phyloP scores from a whole-genome alignment of 2,888 invertebrate species.

The Dichetophora obliterata region DNA sequence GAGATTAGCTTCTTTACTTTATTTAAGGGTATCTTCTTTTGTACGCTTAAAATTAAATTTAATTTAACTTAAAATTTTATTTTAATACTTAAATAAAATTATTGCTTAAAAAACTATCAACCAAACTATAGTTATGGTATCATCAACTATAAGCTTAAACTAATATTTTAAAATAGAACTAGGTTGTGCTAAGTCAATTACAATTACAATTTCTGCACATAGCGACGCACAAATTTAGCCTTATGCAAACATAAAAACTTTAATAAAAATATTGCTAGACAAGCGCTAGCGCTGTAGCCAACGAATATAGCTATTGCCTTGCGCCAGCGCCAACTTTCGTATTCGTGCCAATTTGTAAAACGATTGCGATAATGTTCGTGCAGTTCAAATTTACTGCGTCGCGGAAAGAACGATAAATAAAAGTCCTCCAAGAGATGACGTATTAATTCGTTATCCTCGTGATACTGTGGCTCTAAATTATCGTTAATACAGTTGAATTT shows the following conservation, averaged over 20 bases:
- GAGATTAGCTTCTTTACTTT: too few relatives aligned
- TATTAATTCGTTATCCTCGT: slow-evolving; percentile 76
- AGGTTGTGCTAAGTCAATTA: neutral
- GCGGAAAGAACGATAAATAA: slow-evolving; percentile 80
- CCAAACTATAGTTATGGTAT: too few relatives aligned
- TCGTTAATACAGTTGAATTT: slow-evolving; percentile 88
- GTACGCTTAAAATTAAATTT: too few relatives aligned
- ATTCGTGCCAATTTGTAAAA: slow-evolving; percentile 70
- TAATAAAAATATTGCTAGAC: slow-evolving; percentile 60
- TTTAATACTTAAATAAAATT: too few relatives aligned
- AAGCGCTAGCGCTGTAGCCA: slow-evolving; percentile 63
- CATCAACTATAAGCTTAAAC: neutral
- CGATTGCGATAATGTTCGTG: slow-evolving; percentile 79
- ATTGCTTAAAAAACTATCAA: too few relatives aligned
- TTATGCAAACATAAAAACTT: slow-evolving; percentile 64
- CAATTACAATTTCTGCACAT: slow-evolving; percentile 59
- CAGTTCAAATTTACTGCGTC: slow-evolving; percentile 80
- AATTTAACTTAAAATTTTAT: too few relatives aligned
- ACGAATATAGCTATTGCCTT: slow-evolving; percentile 62
- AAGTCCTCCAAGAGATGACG: slow-evolving; percentile 81
- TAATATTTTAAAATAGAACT: neutral
- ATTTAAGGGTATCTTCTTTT: too few relatives aligned
- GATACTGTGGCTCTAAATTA: slow-evolving; percentile 77
- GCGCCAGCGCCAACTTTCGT: slow-evolving; percentile 64
- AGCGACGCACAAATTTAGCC: slow-evolving; percentile 64